Percentiles rank a stretch among this genome's conserved stretches.
Evolutionary conservation across 2,113 vertebrate species (phyloP).

Genomic region (Calidris pygmaea): DNA sequence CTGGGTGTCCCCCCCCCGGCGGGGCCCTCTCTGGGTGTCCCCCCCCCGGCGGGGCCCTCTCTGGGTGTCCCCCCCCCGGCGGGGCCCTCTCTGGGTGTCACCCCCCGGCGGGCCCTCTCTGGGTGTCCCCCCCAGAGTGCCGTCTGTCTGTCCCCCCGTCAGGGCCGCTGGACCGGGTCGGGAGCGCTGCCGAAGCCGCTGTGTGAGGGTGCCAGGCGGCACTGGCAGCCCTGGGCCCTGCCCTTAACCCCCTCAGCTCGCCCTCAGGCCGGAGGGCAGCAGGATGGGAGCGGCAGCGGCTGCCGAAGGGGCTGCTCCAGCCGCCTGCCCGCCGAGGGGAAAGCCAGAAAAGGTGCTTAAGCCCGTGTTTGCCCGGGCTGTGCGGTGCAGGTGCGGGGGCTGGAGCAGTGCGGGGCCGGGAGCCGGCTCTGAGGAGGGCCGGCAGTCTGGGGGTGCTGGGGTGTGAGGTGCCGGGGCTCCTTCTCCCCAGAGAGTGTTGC

Average conservation of each 20-base stretch:
- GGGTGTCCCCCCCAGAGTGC: no score
- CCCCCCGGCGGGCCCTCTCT: no score
- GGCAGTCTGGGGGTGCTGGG: not conserved
- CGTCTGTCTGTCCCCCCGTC: no score
- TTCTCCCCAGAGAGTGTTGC: not conserved
- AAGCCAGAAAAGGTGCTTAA: no score
- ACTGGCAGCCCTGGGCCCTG: not conserved
- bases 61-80: no score
- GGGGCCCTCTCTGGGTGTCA: no score
- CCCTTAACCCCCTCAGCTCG: no score
- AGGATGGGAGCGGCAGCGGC: fast-evolving
- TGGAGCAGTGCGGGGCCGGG: not conserved
- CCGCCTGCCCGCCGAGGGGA: not conserved
- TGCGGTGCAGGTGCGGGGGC: no score
- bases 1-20: no score
- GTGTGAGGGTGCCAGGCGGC: not conserved
- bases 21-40: no score
- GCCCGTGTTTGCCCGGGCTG: no score
- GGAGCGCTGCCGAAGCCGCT: not conserved
- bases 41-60: no score
- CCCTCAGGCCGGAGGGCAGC: not conserved
- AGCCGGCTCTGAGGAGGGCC: not conserved
- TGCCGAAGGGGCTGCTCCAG: not conserved
- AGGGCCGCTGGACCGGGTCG: not conserved
- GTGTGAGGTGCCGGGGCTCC: not conserved